These are phyloP conservation scores for Chrysomallon squamiferum DNA, from an alignment of 1,140 invertebrate species.

Conservation along the genomic window DNA sequence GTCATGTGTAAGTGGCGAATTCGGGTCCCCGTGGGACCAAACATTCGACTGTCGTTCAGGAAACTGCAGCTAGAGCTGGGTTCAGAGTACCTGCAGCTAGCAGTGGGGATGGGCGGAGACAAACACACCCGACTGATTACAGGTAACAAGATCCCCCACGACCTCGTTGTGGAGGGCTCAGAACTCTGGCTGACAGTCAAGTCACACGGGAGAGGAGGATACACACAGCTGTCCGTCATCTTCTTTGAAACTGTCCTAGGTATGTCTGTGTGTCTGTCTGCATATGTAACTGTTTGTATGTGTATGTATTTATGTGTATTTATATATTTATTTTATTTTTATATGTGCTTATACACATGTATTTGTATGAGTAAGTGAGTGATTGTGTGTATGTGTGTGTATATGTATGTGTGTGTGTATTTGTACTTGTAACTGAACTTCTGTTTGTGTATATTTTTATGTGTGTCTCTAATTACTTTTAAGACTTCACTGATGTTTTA, in stretches of 20 bases:
- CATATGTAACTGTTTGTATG: too few relatives aligned
- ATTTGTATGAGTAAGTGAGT: too few relatives aligned
- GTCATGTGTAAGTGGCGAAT: slow-evolving; percentile 11
- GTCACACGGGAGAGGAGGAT: neutral
- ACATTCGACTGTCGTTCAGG: slow-evolving; percentile 12
- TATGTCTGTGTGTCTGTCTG: neutral
- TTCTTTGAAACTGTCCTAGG: neutral
- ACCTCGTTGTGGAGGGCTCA: slow-evolving; percentile 11
- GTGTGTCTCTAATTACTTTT: too few relatives aligned
- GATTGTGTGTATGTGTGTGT: too few relatives aligned
- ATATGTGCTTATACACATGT: too few relatives aligned
- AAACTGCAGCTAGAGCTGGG: slow-evolving; percentile 12
- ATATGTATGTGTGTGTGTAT: neutral
- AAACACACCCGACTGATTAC: slow-evolving; percentile 3
- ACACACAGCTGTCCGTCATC: neutral
- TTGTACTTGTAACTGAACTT: neutral
- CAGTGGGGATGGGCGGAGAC: slow-evolving; percentile 12
- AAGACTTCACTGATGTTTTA: too few relatives aligned
- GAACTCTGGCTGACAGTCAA: slow-evolving; percentile 12
- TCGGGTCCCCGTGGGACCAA: slow-evolving; percentile 10
- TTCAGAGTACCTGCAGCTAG: slow-evolving; percentile 14
- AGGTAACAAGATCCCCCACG: slow-evolving; percentile 12
- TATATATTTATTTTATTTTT: too few relatives aligned
- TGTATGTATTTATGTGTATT: too few relatives aligned
- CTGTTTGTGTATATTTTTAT: too few relatives aligned